phyloP scores from a whole-genome alignment of 2,888 invertebrate species.

The Athripsodes cinereus region DNA sequence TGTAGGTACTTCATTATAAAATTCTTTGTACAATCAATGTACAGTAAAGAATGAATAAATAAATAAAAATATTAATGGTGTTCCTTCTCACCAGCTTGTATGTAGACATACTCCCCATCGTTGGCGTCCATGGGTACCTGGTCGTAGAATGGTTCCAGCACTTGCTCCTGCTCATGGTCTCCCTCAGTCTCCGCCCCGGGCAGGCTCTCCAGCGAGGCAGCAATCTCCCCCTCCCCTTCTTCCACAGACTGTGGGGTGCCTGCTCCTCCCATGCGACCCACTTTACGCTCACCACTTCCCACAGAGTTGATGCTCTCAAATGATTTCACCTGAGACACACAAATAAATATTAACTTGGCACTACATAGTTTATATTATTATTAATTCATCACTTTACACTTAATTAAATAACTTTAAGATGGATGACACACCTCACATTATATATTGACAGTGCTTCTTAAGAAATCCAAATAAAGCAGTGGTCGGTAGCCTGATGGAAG shows the following conservation, averaged over 20 bases:
- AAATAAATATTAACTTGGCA: too few relatives aligned
- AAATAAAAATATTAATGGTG: too few relatives aligned
- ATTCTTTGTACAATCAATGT: too few relatives aligned
- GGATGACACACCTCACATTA: background rate
- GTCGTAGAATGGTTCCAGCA: constrained; percentile 61
- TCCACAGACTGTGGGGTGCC: constrained; percentile 49
- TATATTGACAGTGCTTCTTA: too few relatives aligned
- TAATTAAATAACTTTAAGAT: background rate
- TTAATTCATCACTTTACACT: too few relatives aligned
- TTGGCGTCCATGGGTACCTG: constrained; percentile 62
- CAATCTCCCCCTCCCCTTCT: constrained; percentile 36
- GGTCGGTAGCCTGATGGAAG: too few relatives aligned
- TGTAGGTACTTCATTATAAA: too few relatives aligned
- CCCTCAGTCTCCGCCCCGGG: constrained; percentile 33
- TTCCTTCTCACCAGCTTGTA: constrained; percentile 63
- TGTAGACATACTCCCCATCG: constrained; percentile 70
- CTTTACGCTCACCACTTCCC: background rate
- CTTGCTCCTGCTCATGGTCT: background rate
- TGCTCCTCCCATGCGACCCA: constrained; percentile 41
- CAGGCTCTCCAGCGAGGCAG: constrained; percentile 21
- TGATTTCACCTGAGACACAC: constrained; percentile 51
- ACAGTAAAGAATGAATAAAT: too few relatives aligned
- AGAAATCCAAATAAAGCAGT: too few relatives aligned
- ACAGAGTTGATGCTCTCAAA: constrained; percentile 58
- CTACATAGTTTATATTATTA: too few relatives aligned